These are phyloP conservation scores for Cryptoprocta ferox DNA, from an alignment of 2,797 vertebrate genomes.

Conservation along the genomic window DNA sequence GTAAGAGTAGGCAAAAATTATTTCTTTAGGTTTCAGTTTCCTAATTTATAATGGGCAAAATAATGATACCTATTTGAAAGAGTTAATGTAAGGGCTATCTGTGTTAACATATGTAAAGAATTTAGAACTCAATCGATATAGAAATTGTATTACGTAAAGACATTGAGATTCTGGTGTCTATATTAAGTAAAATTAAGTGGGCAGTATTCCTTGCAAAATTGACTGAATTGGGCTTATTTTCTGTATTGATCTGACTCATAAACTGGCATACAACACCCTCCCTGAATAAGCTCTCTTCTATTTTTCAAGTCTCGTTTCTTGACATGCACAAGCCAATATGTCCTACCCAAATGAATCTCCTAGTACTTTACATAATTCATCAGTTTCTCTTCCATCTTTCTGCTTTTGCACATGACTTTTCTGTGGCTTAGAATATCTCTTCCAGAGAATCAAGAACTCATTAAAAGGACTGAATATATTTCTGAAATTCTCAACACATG, in stretches of 20 bases:
- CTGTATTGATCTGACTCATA: background rate
- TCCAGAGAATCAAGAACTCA: background rate
- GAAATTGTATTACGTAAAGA: background rate
- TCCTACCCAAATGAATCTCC: background rate
- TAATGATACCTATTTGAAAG: background rate
- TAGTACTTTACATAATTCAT: background rate
- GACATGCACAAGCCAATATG: background rate
- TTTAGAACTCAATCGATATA: constrained; percentile 21
- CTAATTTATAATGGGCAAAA: background rate
- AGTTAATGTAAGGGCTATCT: background rate
- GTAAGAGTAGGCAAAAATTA: background rate
- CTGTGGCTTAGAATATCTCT: background rate
- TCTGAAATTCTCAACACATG: background rate
- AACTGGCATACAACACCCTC: background rate
- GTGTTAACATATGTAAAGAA: background rate
- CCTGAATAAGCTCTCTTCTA: background rate
- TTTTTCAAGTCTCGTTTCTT: background rate
- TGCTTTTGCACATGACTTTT: background rate
- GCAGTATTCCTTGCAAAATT: constrained; percentile 9
- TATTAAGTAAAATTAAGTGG: constrained; percentile 30
- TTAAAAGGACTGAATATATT: background rate
- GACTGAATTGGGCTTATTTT: background rate
- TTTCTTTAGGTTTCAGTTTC: background rate
- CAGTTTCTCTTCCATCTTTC: background rate
- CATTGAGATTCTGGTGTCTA: background rate